Evolutionary conservation across 2,888 invertebrate genomes (phyloP).

Genomic region (Dendrolimus pini): DNA sequence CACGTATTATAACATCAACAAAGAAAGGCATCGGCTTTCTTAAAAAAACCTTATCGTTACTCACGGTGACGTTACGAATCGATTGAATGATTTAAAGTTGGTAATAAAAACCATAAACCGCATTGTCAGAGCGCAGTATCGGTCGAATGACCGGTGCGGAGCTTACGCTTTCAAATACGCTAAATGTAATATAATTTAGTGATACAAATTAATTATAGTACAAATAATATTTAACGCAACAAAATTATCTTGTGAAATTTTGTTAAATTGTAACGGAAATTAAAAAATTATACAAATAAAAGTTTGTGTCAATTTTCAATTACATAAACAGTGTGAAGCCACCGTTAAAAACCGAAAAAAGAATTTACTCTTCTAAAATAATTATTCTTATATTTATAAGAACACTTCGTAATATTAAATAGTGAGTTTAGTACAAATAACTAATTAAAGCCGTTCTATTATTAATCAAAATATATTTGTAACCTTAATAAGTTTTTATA

Average conservation of each 20-base stretch:
- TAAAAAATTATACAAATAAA: conserved; percentile 1
- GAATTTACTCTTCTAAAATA: no score
- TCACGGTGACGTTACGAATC: conserved; percentile 9
- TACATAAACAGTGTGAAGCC: no score
- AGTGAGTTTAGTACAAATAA: no score
- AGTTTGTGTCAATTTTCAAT: no score
- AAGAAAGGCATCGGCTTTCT: background rate
- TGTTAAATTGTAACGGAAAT: no score
- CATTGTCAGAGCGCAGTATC: conserved; percentile 39
- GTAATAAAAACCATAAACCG: conserved; percentile 55
- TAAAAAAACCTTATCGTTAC: background rate
- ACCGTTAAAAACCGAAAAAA: no score
- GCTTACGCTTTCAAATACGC: conserved; percentile 22
- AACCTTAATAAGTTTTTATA: no score
- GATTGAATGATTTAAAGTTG: conserved; percentile 34
- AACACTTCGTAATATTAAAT: no score
- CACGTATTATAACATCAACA: background rate
- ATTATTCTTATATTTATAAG: no score
- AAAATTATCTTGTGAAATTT: background rate
- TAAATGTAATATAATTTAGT: conserved; percentile 5
- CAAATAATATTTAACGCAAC: background rate
- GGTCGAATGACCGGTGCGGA: conserved; percentile 32
- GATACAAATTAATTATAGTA: conserved; percentile 8
- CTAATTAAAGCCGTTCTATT: no score
- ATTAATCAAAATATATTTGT: no score